Evolutionary conservation across 2,113 vertebrate species (phyloP).

Genomic region (Callithrix jacchus): DNA sequence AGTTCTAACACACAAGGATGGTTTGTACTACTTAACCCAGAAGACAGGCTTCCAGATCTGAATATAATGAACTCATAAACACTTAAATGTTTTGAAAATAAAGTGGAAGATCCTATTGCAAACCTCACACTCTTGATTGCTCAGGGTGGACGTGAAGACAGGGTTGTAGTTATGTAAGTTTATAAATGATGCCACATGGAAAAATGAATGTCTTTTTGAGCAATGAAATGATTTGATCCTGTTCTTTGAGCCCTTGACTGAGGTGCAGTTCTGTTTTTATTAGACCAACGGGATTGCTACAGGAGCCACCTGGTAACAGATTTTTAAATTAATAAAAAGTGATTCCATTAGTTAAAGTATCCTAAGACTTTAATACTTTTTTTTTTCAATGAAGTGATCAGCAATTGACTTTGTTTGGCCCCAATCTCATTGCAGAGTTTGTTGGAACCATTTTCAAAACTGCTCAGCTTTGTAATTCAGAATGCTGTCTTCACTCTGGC

Average conservation of each 20-base stretch:
- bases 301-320: conserved; percentile 17
- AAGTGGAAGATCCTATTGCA: background rate
- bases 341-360: conserved; percentile 29
- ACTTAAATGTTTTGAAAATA: background rate
- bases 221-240: background rate
- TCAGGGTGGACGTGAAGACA: background rate
- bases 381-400: conserved; percentile 53
- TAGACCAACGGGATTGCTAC: conserved; percentile 6
- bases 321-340: conserved; percentile 61
- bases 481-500: conserved; percentile 95
- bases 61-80: background rate
- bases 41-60: background rate
- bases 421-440: conserved; percentile 90
- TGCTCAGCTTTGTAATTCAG: conserved; percentile 98
- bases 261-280: conserved; percentile 24
- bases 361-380: conserved; percentile 52
- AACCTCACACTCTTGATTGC: background rate
- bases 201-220: background rate
- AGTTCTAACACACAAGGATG: background rate
- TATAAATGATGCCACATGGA: background rate
- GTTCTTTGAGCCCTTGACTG: background rate
- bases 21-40: background rate
- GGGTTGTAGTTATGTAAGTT: background rate
- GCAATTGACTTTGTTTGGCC: conserved; percentile 63
- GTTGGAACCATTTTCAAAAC: conserved; percentile 97